Evolutionary conservation across 2,113 vertebrate species (phyloP).

Genomic region (Eonycteris spelaea): DNA sequence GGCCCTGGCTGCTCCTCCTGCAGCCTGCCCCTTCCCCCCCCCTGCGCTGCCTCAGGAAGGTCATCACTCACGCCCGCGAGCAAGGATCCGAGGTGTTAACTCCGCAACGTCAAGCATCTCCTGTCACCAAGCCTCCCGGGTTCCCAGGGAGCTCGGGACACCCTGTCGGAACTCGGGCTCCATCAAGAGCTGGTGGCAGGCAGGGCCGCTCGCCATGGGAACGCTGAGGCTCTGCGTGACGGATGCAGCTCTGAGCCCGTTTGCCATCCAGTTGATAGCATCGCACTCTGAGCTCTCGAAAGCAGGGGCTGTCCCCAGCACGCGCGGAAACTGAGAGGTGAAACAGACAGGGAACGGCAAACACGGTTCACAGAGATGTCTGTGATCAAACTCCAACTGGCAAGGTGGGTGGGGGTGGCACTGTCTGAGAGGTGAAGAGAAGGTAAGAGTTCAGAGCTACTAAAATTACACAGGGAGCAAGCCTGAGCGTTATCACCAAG

Average conservation of each 20-base stretch:
- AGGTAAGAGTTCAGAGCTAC: not conserved
- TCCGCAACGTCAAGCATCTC: too few species aligned
- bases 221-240: fast-evolving
- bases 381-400: not conserved
- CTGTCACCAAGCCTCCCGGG: not conserved
- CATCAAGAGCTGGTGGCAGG: not conserved
- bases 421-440: not conserved
- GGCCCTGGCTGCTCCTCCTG: too few species aligned
- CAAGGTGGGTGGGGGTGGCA: not conserved
- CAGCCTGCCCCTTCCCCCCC: too few species aligned
- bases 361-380: not conserved
- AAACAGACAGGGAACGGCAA: not conserved
- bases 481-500: not conserved
- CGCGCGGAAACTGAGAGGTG: not conserved
- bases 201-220: not conserved
- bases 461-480: not conserved
- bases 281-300: too few species aligned
- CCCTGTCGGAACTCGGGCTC: fast-evolving
- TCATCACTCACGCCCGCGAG: too few species aligned
- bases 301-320: not conserved
- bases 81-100: fast-evolving
- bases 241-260: not conserved
- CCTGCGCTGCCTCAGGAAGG: not conserved
- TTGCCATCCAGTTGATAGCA: fast-evolving
- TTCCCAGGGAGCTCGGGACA: fast-evolving